A percentile compares a stretch with the other conserved stretches of the same genome.
Evolutionary conservation across 1,140 invertebrate genomes (phyloP).

Genomic region (Orchesella cincta): DNA sequence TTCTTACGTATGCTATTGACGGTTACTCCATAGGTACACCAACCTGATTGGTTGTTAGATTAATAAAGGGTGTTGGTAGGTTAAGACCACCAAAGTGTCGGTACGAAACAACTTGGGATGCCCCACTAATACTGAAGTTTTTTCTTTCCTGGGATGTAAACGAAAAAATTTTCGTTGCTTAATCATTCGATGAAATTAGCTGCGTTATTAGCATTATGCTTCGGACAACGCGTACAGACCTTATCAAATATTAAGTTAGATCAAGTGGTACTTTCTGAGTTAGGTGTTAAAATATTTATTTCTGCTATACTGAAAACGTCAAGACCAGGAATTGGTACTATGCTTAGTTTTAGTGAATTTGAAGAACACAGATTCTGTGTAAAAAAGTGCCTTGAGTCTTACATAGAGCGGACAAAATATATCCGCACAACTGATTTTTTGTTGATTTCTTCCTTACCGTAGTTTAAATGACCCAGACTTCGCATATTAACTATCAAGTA

Average conservation of each 20-base stretch:
- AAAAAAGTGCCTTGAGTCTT: background rate
- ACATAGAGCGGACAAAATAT: background rate
- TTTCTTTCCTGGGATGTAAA: background rate
- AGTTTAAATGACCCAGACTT: background rate
- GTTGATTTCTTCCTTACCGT: background rate
- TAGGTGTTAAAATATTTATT: too few species aligned
- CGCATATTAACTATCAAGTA: background rate
- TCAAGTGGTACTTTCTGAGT: too few species aligned
- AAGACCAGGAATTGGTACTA: background rate
- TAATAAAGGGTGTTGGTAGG: slow-evolving; percentile 6
- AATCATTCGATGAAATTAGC: background rate
- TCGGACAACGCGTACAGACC: slow-evolving; percentile 5
- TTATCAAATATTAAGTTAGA: too few species aligned
- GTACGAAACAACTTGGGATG: background rate
- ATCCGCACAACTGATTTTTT: background rate
- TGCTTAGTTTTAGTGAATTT: background rate
- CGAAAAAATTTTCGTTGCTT: background rate
- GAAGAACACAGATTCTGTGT: background rate
- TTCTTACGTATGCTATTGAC: background rate
- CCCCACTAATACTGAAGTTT: background rate
- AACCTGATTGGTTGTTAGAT: background rate
- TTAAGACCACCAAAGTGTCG: background rate
- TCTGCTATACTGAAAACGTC: background rate
- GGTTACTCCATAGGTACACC: background rate
- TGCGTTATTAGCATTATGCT: background rate